Base-by-base conservation (phyloP, 2,888 invertebrate genomes). In the Saturnia pavonia region DNA sequence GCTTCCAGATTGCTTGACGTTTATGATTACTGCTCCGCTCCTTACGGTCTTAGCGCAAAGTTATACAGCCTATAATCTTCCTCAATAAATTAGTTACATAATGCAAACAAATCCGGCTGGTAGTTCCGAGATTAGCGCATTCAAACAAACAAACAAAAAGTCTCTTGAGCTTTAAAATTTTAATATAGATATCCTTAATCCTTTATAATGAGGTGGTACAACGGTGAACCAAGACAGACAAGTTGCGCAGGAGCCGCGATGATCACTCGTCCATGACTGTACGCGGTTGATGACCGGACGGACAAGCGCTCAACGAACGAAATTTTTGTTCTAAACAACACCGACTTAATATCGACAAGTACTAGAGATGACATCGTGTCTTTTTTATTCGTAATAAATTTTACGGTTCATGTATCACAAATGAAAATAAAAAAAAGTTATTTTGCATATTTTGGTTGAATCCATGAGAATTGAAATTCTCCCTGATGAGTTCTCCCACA, bases 211-310 rank as follows among this genome's bases (percentile, higher is more conserved):
- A 72, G 57, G 57, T 60, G 57, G 57, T 60, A 60, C 27, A 14
- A 27, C 25, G 57, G 27, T 12, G 27, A 60, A 14, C 25, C 27
- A 60, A 60, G 57, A 27, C 57, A 19, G 25, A 27, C 57, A 27
- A 60, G 57, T 74, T 76, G 80, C 76, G 77, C 81, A 81, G 81
- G 79, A 81, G 57, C 27, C 57, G 79, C 77, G 80, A 76, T 80
- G 80, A 73, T 68, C 81, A 76, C 72, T 79, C 74, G 82, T 72
- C 79, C 87, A 80, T 88, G 86, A 87, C 86, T 81, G 73, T 73
- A 70, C 73, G 75, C 77, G 84, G 88, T 83, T 80, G 83, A 79
- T 82, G 84, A 86, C 87, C 85, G 85, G 80, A 34, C 85, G 85
- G 80, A 34, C 72, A 75, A 75, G 76, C 81, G 74, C 75, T 77